A percentile compares a stretch with the other conserved stretches of the same genome.
Evolutionary conservation across 2,113 vertebrate species (phyloP).

Genomic region (Sceloporus tristichus): DNA sequence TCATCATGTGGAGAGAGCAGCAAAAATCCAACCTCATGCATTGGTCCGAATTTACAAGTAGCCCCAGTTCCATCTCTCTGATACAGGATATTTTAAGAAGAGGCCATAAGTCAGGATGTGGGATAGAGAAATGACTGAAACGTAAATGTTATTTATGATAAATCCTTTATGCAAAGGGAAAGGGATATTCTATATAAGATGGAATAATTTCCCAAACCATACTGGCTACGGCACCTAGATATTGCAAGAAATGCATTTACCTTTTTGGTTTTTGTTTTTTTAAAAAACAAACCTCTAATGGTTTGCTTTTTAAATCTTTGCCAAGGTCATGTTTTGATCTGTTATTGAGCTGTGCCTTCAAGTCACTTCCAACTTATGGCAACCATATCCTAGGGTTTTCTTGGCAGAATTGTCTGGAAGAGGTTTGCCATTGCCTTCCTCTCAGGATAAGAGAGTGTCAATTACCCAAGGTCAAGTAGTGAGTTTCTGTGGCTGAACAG

Average conservation of each 20-base stretch:
- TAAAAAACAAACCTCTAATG: too few relatives aligned
- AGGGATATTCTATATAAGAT: constrained; percentile 49
- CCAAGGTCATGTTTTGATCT: not conserved
- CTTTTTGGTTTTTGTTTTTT: constrained; percentile 24
- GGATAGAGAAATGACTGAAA: constrained; percentile 32
- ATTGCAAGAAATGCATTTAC: constrained; percentile 37
- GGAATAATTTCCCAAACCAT: constrained; percentile 46
- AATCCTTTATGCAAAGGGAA: constrained; percentile 62
- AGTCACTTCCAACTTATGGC: too few relatives aligned
- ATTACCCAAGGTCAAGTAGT: too few relatives aligned
- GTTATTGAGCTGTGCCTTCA: too few relatives aligned
- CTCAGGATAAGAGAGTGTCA: too few relatives aligned
- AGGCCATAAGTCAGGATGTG: constrained; percentile 12
- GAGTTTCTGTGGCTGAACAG: too few relatives aligned
- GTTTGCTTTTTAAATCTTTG: not conserved
- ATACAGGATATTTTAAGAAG: constrained; percentile 35
- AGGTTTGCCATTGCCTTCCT: too few relatives aligned
- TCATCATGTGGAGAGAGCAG: constrained; percentile 50
- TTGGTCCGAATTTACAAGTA: constrained; percentile 46
- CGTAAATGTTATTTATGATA: constrained; percentile 24
- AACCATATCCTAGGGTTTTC: too few relatives aligned
- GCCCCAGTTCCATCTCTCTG: constrained; percentile 29
- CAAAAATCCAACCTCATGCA: constrained; percentile 36
- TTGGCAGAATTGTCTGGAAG: too few relatives aligned
- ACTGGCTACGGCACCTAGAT: constrained; percentile 44